These are phyloP conservation scores for Laticauda colubrina DNA, from an alignment of 2,113 vertebrate genomes.

Conservation along the genomic window DNA sequence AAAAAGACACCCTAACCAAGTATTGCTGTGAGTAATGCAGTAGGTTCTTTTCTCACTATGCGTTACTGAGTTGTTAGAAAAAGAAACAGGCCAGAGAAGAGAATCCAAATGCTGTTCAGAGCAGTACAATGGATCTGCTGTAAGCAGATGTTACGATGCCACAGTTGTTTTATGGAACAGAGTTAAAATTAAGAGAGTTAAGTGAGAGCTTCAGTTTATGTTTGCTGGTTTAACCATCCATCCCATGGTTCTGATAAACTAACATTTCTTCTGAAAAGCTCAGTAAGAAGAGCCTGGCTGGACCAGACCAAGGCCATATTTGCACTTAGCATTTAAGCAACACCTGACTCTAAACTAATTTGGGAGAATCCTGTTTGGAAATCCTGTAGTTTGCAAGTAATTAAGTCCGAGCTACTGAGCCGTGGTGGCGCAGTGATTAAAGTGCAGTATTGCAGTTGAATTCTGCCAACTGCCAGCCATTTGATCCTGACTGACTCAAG, in stretches of 20 bases:
- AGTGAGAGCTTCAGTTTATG: constrained; percentile 39
- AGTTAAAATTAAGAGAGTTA: constrained; percentile 47
- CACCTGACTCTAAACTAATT: background rate
- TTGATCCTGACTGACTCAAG: background rate
- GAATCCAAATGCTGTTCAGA: constrained; percentile 39
- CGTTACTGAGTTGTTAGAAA: constrained; percentile 5
- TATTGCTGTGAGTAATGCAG: background rate
- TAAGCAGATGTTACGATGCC: constrained; percentile 38
- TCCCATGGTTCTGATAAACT: constrained; percentile 51
- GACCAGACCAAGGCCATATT: background rate
- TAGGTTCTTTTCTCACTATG: background rate
- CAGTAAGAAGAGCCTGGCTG: constrained; percentile 8
- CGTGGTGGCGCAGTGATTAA: background rate
- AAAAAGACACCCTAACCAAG: background rate
- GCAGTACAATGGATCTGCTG: background rate
- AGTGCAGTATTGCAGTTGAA: background rate
- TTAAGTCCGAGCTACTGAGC: background rate
- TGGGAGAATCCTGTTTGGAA: background rate
- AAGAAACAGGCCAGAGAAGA: background rate
- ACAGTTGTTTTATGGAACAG: constrained; percentile 46
- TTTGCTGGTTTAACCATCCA: constrained; percentile 32
- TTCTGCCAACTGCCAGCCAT: background rate
- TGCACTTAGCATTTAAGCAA: background rate
- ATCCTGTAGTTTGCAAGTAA: background rate
- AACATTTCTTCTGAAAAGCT: constrained; percentile 42